phyloP scores from a whole-genome alignment of 2,797 vertebrate species.

The Tapirus indicus region DNA sequence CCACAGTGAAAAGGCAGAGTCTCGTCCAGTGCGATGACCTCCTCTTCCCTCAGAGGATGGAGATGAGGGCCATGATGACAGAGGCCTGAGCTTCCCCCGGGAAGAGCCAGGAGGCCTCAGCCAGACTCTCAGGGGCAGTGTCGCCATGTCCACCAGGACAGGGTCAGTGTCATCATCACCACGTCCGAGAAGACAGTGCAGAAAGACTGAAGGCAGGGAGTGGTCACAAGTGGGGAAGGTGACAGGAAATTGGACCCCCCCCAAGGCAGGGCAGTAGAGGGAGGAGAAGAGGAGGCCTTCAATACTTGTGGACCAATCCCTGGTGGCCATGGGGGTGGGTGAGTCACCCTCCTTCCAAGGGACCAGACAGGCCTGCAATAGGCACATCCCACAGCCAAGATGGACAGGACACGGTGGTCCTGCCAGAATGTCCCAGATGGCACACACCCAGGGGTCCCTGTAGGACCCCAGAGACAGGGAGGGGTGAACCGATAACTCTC shows the following conservation, averaged over 20 bases:
- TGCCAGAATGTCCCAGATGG: neutral
- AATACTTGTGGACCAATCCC: neutral
- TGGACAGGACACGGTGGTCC: neutral
- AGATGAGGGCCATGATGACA: neutral
- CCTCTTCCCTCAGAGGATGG: neutral
- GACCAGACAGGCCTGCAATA: neutral
- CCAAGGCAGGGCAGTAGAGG: neutral
- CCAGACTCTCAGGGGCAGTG: neutral
- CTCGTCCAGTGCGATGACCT: neutral
- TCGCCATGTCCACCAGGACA: neutral
- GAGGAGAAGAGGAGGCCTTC: neutral
- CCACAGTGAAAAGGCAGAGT: neutral
- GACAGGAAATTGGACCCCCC: neutral
- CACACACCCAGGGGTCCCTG: neutral
- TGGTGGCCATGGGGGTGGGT: neutral
- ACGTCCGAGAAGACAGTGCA: neutral
- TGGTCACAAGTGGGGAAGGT: neutral
- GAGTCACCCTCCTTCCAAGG: neutral
- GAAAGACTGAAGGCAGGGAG: neutral
- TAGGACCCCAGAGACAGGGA: neutral
- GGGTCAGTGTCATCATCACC: neutral
- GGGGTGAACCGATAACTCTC: fast-evolving
- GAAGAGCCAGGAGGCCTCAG: neutral
- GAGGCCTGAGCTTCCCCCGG: neutral
- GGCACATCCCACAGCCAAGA: neutral